Base-by-base conservation (phyloP, 1,140 invertebrate genomes). In the Holotrichia oblita region DNA sequence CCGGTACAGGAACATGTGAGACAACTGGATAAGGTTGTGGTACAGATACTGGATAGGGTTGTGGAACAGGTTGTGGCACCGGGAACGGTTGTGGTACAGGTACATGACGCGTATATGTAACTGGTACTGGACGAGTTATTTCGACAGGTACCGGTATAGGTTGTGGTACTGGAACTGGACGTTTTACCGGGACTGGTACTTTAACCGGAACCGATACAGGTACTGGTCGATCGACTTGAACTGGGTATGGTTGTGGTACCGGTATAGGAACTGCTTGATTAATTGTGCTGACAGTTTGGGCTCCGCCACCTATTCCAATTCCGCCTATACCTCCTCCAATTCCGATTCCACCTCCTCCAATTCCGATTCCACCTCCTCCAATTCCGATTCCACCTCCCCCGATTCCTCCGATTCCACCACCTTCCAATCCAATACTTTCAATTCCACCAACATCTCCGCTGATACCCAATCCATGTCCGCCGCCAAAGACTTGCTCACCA, bases 151-250 rank as follows among this genome's bases (percentile, higher is more conserved):
- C 81, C 2, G 79, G 76, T 7, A 78, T 44, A 7, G 78, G 80
- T 2, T 82, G 76, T n/a, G 81, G 69, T 81, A 88, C 83, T 85
- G 83, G 75, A 61, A 82, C 80, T 6, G 85, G 84, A 64, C 82
- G 82, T 69, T 81, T 81, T 17, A 85, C 82, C 24, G 83, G 79
- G 4, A 86, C 84, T 10, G 83, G 82, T 41, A 84, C 84, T n/a
- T 83, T 81, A 0, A 88, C 85, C 0, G 87, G 85, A 0, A 86
- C 84, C 69, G 77, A 78, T 14, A 82, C 81, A 8, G 82, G 81
- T n/a, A 83, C 81, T 55, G 41, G 81, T 12, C 88, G 85, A 7
- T 88, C 88, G 0, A 89, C 87, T 10, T 88, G 89, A 79, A 84
- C 87, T 64, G 82, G 89, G 82, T 87, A 83, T 3, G 87, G 85